phyloP scores from a whole-genome alignment of 2,113 vertebrate genomes.

The Coptodon bakossiorum region DNA sequence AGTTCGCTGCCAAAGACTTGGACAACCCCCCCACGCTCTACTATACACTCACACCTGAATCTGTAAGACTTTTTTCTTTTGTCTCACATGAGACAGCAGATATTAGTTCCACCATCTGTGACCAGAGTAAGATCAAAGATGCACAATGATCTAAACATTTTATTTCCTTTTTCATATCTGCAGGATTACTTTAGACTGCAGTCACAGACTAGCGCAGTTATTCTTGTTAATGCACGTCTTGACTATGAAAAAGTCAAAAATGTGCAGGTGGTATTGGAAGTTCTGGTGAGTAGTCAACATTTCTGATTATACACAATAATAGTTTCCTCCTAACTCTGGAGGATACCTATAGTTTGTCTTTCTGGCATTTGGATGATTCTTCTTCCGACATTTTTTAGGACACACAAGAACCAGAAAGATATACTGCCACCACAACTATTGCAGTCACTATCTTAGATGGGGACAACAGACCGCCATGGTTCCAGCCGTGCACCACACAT shows the following conservation, averaged over 20 bases:
- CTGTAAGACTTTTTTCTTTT: not conserved
- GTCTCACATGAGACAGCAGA: not conserved
- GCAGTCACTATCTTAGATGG: conserved; percentile 56
- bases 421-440: conserved; percentile 60
- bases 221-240: conserved; percentile 57
- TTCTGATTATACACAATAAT: not conserved
- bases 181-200: conserved; percentile 70
- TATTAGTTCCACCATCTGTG: not conserved
- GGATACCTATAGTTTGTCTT: not conserved
- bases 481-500: conserved; percentile 68
- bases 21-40: not conserved
- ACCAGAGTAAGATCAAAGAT: not conserved
- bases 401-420: not conserved
- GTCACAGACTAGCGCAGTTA: conserved; percentile 33
- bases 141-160: accelerated
- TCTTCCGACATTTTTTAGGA: conserved; percentile 49
- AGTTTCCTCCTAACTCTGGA: not conserved
- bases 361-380: not conserved
- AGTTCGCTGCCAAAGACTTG: not conserved
- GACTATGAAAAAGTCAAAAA: conserved; percentile 68
- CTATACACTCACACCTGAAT: conserved; percentile 35
- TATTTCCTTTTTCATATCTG: not conserved
- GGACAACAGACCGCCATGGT: conserved; percentile 80
- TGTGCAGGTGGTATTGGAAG: conserved; percentile 54
- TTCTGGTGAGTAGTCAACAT: conserved; percentile 66